These are phyloP conservation scores for Tenebrio molitor DNA, from an alignment of 1,140 invertebrate species.

Conservation along the genomic window DNA sequence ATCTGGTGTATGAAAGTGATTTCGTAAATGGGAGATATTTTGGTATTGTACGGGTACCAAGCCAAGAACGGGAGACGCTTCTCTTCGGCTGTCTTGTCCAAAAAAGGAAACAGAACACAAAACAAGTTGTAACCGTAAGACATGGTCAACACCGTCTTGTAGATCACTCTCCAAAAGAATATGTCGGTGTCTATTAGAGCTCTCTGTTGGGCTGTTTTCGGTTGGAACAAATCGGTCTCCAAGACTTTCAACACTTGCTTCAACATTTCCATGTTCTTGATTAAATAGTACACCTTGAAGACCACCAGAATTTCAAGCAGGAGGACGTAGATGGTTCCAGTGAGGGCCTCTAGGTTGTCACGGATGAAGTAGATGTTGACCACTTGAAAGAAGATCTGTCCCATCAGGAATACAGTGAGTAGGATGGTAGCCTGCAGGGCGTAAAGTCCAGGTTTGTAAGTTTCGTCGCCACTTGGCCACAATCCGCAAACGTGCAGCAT, in stretches of 20 bases:
- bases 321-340: background rate
- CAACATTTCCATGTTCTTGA: background rate
- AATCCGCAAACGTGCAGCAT: background rate
- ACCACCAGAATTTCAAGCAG: background rate
- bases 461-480: background rate
- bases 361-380: conserved; percentile 3
- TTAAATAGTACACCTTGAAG: background rate
- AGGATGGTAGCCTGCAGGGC: background rate
- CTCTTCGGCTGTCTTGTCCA: no score
- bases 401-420: background rate
- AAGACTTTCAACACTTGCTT: background rate
- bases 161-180: background rate
- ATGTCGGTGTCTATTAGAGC: background rate
- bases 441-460: background rate
- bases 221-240: conserved; percentile 7
- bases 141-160: background rate
- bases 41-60: no score
- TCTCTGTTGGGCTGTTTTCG: background rate
- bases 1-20: no score
- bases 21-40: no score
- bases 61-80: no score
- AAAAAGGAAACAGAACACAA: no score
- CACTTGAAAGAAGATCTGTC: background rate
- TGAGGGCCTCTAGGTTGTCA: background rate
- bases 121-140: no score